Evolutionary conservation across 2,888 invertebrate genomes (phyloP).

Genomic region (Odontocolon sp.): DNA sequence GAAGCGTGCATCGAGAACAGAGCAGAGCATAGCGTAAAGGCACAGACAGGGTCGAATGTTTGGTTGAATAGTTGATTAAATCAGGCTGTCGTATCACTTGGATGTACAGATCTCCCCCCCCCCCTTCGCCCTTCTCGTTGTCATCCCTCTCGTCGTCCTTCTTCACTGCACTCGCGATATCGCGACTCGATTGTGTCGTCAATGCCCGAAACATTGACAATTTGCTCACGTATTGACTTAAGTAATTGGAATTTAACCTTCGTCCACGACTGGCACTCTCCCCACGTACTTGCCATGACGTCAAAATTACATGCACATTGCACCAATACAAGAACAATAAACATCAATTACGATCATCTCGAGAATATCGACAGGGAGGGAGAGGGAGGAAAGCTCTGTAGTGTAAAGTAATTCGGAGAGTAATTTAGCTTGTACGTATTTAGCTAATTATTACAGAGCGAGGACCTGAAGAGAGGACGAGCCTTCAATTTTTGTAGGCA

Average conservation of each 20-base stretch:
- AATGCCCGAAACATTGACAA: conserved; percentile 54
- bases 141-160: conserved; percentile 13
- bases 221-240: conserved; percentile 62
- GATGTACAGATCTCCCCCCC: conserved; percentile 21
- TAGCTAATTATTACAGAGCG: no score
- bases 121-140: conserved; percentile 20
- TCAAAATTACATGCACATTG: background rate
- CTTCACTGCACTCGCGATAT: conserved; percentile 13
- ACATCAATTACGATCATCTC: no score
- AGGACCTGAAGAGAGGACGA: background rate
- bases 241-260: conserved; percentile 64
- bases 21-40: conserved; percentile 5
- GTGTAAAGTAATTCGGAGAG: no score
- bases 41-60: conserved; percentile 45
- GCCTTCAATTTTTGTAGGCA: conserved; percentile 29
- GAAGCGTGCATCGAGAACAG: conserved; percentile 25
- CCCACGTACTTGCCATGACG: background rate
- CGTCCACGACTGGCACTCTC: conserved; percentile 5
- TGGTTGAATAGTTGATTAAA: conserved; percentile 59
- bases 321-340: no score
- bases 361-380: background rate
- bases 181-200: conserved; percentile 44
- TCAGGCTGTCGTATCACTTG: conserved; percentile 61
- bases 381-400: no score
- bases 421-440: no score